Evolutionary conservation across 2,113 vertebrate species (phyloP).

Genomic region (Ailuropoda melanoleuca): DNA sequence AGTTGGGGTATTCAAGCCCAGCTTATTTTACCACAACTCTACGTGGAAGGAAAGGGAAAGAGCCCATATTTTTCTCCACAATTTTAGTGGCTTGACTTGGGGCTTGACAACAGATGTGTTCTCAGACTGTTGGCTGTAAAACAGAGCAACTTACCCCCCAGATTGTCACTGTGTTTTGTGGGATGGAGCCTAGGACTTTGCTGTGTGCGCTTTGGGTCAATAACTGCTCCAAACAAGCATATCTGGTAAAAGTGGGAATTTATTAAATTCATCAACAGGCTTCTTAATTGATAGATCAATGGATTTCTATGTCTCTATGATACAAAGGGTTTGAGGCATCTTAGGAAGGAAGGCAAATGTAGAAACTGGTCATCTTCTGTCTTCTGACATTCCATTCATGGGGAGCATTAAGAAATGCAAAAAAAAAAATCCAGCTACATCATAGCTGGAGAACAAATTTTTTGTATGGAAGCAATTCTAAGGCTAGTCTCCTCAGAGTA

Average conservation of each 20-base stretch:
- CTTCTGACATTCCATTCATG: neutral
- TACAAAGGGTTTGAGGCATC: neutral
- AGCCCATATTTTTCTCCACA: neutral
- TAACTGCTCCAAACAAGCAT: neutral
- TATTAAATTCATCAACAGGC: neutral
- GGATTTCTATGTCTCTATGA: neutral
- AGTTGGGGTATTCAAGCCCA: too few species aligned
- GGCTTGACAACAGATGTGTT: slow-evolving; percentile 21
- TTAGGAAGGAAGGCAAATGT: neutral
- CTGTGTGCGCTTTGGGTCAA: neutral
- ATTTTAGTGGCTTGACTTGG: neutral
- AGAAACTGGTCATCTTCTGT: neutral
- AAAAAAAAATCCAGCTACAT: slow-evolving; percentile 15
- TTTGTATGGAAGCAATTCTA: slow-evolving; percentile 77
- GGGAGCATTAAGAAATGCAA: slow-evolving; percentile 31
- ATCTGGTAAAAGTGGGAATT: neutral
- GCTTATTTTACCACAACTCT: neutral
- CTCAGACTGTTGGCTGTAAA: neutral
- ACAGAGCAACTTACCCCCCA: neutral
- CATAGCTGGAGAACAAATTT: slow-evolving; percentile 64
- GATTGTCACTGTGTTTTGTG: neutral
- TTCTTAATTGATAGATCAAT: neutral
- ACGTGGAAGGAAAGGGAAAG: neutral
- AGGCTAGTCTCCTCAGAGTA: slow-evolving; percentile 53
- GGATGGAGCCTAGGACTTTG: neutral